These are phyloP conservation scores for Agrenia bidenticulata DNA, from an alignment of 2,888 invertebrate species.

Conservation along the genomic window DNA sequence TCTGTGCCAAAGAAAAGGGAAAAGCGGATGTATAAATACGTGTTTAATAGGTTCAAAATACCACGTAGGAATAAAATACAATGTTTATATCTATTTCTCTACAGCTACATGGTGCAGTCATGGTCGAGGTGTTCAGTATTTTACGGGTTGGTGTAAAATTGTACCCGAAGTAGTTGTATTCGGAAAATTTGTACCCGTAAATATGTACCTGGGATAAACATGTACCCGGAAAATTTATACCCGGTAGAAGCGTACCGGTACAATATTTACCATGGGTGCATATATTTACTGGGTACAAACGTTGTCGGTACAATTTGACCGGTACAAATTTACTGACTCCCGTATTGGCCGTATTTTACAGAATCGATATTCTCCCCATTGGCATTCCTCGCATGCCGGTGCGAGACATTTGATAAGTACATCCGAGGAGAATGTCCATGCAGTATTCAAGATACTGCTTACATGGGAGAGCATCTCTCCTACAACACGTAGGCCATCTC, in stretches of 20 bases:
- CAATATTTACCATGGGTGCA: too few species aligned
- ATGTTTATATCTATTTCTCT: background rate
- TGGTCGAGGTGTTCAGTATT: constrained; percentile 44
- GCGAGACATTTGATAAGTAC: constrained; percentile 42
- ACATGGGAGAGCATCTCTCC: constrained; percentile 47
- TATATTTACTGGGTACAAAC: too few species aligned
- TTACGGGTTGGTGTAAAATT: too few species aligned
- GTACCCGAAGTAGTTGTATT: too few species aligned
- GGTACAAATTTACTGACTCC: too few species aligned
- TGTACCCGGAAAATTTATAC: too few species aligned
- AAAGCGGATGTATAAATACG: background rate
- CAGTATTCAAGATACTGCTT: constrained; percentile 23
- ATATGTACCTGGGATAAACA: too few species aligned
- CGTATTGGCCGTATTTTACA: too few species aligned
- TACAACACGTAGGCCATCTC: constrained; percentile 18
- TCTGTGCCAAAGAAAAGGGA: background rate
- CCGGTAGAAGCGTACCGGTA: too few species aligned
- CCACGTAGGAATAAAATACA: background rate
- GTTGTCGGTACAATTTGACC: too few species aligned
- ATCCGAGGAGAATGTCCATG: constrained; percentile 43
- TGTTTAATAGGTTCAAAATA: background rate
- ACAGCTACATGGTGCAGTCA: constrained; percentile 39
- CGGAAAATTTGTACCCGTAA: too few species aligned
- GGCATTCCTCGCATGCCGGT: constrained; percentile 47
- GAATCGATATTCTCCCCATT: constrained; percentile 45